These are phyloP conservation scores for Sussaba pulchella DNA, from an alignment of 2,888 invertebrate genomes.

Conservation along the genomic window DNA sequence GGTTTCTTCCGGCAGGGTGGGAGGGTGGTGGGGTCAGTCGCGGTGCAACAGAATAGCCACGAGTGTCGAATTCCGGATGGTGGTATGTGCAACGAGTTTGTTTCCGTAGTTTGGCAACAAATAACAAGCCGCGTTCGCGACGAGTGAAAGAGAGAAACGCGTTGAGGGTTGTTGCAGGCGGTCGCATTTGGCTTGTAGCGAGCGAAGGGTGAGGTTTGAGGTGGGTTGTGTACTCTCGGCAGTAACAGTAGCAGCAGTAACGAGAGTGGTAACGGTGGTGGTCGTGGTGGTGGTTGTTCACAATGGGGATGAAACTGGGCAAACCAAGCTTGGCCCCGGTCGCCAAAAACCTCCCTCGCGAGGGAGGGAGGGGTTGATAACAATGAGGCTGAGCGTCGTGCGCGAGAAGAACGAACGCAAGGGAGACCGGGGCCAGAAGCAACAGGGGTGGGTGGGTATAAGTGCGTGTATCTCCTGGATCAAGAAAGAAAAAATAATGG, in stretches of 20 bases:
- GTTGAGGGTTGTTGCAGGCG: conserved; percentile 49
- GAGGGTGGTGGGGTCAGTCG: conserved; percentile 7
- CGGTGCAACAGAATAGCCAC: background rate
- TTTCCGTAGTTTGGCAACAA: conserved; percentile 71
- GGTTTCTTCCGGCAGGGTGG: background rate
- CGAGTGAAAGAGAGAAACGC: conserved; percentile 43
- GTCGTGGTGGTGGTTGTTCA: conserved; percentile 28
- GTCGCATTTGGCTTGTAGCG: conserved; percentile 59
- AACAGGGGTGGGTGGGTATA: too few relatives aligned
- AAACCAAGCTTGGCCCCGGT: conserved; percentile 42
- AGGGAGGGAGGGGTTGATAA: conserved; percentile 50
- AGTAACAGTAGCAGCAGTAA: background rate
- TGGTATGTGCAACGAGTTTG: conserved; percentile 56
- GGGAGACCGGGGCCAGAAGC: too few relatives aligned
- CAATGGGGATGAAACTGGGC: conserved; percentile 56
- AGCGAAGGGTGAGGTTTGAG: conserved; percentile 41
- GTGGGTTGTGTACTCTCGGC: conserved; percentile 7
- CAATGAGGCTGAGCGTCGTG: conserved; percentile 56
- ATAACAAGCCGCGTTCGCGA: conserved; percentile 67
- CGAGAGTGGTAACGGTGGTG: too few relatives aligned
- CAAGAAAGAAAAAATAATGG: too few relatives aligned
- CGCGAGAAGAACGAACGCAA: conserved; percentile 29
- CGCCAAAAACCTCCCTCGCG: conserved; percentile 33
- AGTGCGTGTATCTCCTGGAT: too few relatives aligned
- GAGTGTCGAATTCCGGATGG: conserved; percentile 44